A percentile compares a stretch with the other conserved stretches of the same genome.
phyloP scores from a whole-genome alignment of 2,113 vertebrate genomes.

The Ictidomys tridecemlineatus region DNA sequence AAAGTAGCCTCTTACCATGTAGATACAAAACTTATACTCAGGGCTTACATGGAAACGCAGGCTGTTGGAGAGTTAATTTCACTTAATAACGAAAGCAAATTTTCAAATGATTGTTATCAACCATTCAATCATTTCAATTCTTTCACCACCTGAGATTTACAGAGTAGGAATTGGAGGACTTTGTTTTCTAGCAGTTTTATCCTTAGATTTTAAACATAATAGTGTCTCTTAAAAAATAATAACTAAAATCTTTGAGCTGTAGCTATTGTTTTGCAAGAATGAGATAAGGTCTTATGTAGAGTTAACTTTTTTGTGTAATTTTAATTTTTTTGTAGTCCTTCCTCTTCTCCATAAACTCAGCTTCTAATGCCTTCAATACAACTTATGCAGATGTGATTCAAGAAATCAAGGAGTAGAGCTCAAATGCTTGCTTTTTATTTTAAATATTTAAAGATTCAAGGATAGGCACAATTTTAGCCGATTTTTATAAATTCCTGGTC shows the following conservation, averaged over 20 bases:
- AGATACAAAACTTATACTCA: slow-evolving; percentile 81
- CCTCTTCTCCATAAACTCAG: slow-evolving; percentile 71
- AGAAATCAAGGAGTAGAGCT: slow-evolving; percentile 65
- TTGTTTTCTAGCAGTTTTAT: slow-evolving; percentile 83
- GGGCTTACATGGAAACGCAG: slow-evolving; percentile 81
- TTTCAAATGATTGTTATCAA: slow-evolving; percentile 85
- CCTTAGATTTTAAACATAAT: slow-evolving; percentile 85
- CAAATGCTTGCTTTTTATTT: slow-evolving; percentile 17
- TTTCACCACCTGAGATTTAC: slow-evolving; percentile 86
- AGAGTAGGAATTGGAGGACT: slow-evolving; percentile 82
- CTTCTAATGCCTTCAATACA: slow-evolving; percentile 68
- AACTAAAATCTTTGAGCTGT: slow-evolving; percentile 82
- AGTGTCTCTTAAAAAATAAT: slow-evolving; percentile 69
- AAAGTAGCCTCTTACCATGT: slow-evolving; percentile 69
- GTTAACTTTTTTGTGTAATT: slow-evolving; percentile 75
- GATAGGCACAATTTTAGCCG: slow-evolving; percentile 29
- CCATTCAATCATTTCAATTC: slow-evolving; percentile 83
- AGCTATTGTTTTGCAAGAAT: slow-evolving; percentile 81
- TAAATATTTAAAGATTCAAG: slow-evolving; percentile 11
- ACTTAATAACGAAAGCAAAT: slow-evolving; percentile 84
- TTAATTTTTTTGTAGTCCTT: background rate
- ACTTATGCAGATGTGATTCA: slow-evolving; percentile 74
- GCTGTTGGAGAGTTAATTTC: slow-evolving; percentile 88
- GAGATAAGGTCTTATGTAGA: slow-evolving; percentile 76
- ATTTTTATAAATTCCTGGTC: slow-evolving; percentile 41